Base-by-base conservation (phyloP, 2,113 vertebrate genomes). In the Phylloscopus trochiloides region DNA sequence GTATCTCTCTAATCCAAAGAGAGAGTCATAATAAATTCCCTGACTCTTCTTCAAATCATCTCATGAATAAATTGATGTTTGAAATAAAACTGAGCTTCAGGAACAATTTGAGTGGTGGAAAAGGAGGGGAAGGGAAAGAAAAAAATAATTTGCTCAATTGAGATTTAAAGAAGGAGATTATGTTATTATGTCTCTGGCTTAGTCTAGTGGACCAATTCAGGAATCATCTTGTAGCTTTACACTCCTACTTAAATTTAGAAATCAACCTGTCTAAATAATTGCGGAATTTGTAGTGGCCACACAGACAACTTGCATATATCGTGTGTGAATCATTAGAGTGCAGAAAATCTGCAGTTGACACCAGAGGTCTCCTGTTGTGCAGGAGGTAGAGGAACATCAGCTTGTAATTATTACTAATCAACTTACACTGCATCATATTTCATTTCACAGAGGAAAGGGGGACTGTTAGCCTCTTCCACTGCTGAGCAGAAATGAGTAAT, bases 331-430 rank as follows among this genome's bases (percentile, higher is more conserved):
- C 50, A 73, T 62, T 54, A 82, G 14, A 71, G 67, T 3, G 1
- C 55, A 82, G 90, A 86, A 83, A 79, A 59, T 57, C 42, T 91
- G 34, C 42, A 84, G 6, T 8, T 87, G 43, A 74, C 88, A 32
- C 50, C 76, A 6, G 45, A 55, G 32, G 17, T 96, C 45, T 92
- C 86, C 86, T 93, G 63, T 62, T 90, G 66, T 65, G 94, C 80
- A 72, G 65, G 57, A 93, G 38, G 55, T 19, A 65, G 72, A 91
- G 59, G 78, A 78, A 77, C 82, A 89, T 79, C n/a, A 43, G 55
- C 52, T 94, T 70, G 25, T 74, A 94, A 94, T 96, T 91, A 87
- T 77, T 96, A 85, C 76, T 83, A 94, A 89, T 96, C 71, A 92
- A 55, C 28, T 80, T 73, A 90, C n/a, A 42, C 34, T 57, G 67